Evolutionary conservation across 2,113 vertebrate genomes (phyloP).

Genomic region (Microcebus lehilahytsara): DNA sequence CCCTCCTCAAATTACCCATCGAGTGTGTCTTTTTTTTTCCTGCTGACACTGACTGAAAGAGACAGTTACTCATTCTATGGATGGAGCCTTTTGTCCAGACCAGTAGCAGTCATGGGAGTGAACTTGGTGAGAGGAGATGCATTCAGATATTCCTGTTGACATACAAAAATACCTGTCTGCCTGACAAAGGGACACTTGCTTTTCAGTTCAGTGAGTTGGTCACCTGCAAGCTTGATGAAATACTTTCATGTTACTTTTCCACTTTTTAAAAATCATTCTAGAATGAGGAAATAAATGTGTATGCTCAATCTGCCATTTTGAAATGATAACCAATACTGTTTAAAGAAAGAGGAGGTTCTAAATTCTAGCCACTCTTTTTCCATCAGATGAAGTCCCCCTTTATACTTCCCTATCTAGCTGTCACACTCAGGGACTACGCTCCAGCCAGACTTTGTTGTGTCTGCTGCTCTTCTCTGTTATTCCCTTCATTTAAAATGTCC

Average conservation of each 20-base stretch:
- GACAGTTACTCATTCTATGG: background rate
- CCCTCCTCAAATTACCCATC: background rate
- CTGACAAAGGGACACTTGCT: background rate
- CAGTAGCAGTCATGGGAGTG: background rate
- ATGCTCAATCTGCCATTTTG: background rate
- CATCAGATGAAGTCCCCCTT: background rate
- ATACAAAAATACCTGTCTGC: background rate
- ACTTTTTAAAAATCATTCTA: background rate
- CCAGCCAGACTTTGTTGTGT: fast-evolving
- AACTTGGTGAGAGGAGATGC: background rate
- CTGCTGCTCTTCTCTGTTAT: background rate
- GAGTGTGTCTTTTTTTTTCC: background rate
- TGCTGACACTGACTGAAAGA: background rate
- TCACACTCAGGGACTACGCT: fast-evolving
- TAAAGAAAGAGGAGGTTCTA: background rate
- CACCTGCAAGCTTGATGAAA: background rate
- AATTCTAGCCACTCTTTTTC: background rate
- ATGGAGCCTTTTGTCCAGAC: background rate
- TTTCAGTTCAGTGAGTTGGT: background rate
- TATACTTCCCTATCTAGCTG: background rate
- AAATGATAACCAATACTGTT: background rate
- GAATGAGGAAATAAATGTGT: background rate
- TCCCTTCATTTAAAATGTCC: background rate
- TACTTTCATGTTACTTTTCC: background rate
- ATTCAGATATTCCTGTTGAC: fast-evolving